Conservation (phyloP, 2,888 invertebrate species). For the Morpho achilles region DNA sequence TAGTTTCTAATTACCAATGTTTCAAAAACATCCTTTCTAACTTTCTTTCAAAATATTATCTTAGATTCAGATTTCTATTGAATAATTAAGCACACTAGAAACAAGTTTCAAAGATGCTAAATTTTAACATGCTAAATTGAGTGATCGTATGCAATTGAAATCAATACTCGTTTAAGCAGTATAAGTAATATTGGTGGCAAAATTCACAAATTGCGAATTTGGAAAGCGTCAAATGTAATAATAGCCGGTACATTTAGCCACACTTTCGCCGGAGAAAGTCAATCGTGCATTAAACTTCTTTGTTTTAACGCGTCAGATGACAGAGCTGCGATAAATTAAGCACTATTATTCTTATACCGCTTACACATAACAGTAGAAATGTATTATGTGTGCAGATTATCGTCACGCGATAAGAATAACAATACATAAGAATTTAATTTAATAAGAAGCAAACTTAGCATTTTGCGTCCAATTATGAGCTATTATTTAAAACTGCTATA, state of each 20-base stretch:
- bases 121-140: neutral
- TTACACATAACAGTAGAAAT: slow-evolving; percentile 5
- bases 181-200: slow-evolving; percentile 29
- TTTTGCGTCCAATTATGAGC: neutral
- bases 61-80: too few species aligned
- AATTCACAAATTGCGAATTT: slow-evolving; percentile 46
- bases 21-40: too few species aligned
- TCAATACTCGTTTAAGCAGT: slow-evolving; percentile 2
- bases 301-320: slow-evolving; percentile 38
- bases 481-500: too few species aligned
- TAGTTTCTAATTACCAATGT: too few species aligned
- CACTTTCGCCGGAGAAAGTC: slow-evolving; percentile 75
- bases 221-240: slow-evolving; percentile 66
- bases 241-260: slow-evolving; percentile 55
- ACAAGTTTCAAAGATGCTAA: too few species aligned
- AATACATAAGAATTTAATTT: neutral
- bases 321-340: slow-evolving; percentile 17
- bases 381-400: neutral
- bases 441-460: neutral
- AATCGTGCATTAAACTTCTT: slow-evolving; percentile 68
- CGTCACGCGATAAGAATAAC: slow-evolving; percentile 7
- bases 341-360: slow-evolving; percentile 11
- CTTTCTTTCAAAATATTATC: too few species aligned
- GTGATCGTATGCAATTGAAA: neutral
- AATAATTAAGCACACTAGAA: too few species aligned